These are phyloP conservation scores for Piaya cayana DNA, from an alignment of 2,113 vertebrate genomes.

Conservation along the genomic window DNA sequence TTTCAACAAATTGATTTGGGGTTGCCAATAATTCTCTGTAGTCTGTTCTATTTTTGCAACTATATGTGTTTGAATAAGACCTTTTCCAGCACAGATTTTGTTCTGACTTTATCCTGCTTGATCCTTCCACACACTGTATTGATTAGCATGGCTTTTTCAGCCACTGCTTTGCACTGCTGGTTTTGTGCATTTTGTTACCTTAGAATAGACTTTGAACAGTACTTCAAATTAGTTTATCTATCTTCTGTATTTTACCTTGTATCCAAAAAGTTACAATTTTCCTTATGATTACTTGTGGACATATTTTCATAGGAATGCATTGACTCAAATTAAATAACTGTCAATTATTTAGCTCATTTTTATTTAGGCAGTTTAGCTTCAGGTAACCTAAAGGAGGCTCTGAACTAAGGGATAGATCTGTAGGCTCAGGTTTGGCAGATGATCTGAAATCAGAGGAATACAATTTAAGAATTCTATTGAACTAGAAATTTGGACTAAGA, in stretches of 20 bases:
- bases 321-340: not conserved
- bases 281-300: not conserved
- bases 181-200: not conserved
- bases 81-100: not conserved
- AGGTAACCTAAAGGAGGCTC: not conserved
- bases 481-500: not conserved
- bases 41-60: not conserved
- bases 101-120: conserved; percentile 28
- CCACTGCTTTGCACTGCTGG: not conserved
- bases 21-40: not conserved
- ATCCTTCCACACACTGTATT: conserved; percentile 1
- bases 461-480: not conserved
- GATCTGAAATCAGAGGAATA: not conserved
- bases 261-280: not conserved
- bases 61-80: conserved; percentile 4
- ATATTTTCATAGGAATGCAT: not conserved
- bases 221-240: not conserved
- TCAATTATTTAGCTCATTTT: not conserved
- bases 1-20: conserved; percentile 9
- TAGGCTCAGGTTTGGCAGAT: not conserved
- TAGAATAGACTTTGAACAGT: not conserved
- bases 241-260: not conserved
- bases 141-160: not conserved
- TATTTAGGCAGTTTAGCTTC: not conserved
- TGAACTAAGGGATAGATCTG: not conserved